phyloP scores from a whole-genome alignment of 2,113 vertebrate genomes.

The Aspiorhynchus laticeps region DNA sequence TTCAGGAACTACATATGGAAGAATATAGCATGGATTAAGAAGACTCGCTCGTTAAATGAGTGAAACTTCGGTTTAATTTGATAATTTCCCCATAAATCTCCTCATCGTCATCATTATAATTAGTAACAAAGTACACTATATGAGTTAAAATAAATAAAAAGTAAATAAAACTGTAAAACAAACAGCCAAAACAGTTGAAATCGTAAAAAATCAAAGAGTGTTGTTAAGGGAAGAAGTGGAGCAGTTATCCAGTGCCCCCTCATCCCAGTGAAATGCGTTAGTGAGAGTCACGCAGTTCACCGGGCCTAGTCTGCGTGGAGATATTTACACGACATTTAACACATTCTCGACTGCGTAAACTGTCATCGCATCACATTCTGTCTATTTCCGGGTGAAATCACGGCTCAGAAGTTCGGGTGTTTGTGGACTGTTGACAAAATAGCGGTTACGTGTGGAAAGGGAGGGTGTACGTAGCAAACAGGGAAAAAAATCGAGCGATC shows the following conservation, averaged over 20 bases:
- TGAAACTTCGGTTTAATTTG: neutral
- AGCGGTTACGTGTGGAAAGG: slow-evolving; percentile 31
- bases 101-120: neutral
- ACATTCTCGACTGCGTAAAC: neutral
- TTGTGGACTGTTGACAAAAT: slow-evolving; percentile 5
- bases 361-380: slow-evolving; percentile 23
- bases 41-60: neutral
- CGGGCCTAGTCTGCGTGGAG: slow-evolving; percentile 11
- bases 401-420: slow-evolving; percentile 47
- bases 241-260: neutral
- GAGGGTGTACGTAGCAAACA: slow-evolving; percentile 28
- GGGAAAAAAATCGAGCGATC: slow-evolving; percentile 32
- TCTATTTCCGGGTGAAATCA: slow-evolving; percentile 66
- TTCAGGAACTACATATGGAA: neutral
- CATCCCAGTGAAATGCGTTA: slow-evolving; percentile 4
- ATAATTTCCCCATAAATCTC: neutral
- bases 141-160: neutral
- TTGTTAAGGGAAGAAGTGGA: neutral
- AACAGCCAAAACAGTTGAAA: neutral
- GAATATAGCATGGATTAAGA: neutral
- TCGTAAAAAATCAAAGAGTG: neutral
- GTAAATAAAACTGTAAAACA: neutral
- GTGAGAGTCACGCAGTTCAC: slow-evolving; percentile 1
- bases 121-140: neutral
- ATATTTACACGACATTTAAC: neutral